These are phyloP conservation scores for Sarcophilus harrisii DNA, from an alignment of 2,797 vertebrate genomes.

Conservation along the genomic window DNA sequence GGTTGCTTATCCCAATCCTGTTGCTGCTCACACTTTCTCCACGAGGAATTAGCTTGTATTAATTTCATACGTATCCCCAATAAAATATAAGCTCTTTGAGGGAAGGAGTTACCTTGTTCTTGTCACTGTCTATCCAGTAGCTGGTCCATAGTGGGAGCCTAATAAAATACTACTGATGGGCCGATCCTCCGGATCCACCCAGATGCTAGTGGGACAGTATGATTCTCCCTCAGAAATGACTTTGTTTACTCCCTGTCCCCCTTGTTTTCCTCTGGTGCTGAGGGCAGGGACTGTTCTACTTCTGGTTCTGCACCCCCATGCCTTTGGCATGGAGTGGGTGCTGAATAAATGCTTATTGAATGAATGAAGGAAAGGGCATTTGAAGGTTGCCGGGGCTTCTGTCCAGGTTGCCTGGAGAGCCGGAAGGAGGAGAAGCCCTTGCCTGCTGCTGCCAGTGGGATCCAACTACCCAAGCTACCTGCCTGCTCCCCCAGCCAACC, in stretches of 20 bases:
- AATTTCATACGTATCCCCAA: background rate
- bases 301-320: background rate
- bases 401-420: background rate
- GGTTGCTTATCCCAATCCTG: background rate
- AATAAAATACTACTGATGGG: background rate
- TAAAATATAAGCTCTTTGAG: background rate
- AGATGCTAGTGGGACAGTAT: background rate
- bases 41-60: background rate
- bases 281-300: background rate
- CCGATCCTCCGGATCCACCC: background rate
- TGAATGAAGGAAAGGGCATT: background rate
- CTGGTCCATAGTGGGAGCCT: rapidly evolving
- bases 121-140: background rate
- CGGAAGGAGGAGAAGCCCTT: background rate
- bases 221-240: background rate
- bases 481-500: background rate
- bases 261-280: background rate
- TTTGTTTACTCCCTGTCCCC: background rate
- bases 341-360: background rate
- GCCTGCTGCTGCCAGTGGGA: background rate
- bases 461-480: background rate
- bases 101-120: background rate
- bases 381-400: slow-evolving; percentile 19
- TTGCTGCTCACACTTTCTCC: background rate
- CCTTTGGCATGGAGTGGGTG: background rate